Percentiles rank a stretch among this genome's conserved stretches.
Conservation (phyloP, 92 coral and sea anemone genomes). For the Porites cylindrica region DNA sequence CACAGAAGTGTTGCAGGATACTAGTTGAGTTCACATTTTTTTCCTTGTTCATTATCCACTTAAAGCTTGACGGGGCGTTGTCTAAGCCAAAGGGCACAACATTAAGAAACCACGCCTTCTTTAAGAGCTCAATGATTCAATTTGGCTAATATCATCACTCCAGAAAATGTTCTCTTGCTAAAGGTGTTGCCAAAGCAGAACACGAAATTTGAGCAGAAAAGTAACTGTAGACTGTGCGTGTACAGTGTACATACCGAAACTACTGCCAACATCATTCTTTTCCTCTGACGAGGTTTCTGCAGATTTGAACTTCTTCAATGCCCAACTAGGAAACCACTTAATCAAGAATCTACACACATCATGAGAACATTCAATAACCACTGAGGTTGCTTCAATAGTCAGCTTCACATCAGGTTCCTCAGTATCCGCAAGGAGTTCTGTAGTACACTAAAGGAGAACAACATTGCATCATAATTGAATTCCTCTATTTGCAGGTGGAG, state of each 20-base stretch:
- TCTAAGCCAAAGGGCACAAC: no score
- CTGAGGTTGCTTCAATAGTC: slow-evolving; percentile 69
- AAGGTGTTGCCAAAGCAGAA: not conserved
- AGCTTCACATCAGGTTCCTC: slow-evolving; percentile 36
- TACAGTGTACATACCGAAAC: slow-evolving; percentile 7
- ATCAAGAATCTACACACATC: slow-evolving; percentile 73
- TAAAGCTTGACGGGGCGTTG: no score
- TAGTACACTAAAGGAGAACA: slow-evolving; percentile 26
- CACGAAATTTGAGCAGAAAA: not conserved
- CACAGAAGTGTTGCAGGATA: no score
- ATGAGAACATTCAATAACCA: slow-evolving; percentile 86
- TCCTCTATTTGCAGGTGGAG: no score
- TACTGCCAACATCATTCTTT: not conserved
- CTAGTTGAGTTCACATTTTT: no score
- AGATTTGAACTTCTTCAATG: not conserved
- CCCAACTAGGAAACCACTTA: slow-evolving; percentile 40
- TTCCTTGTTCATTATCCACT: no score
- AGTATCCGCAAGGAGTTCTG: slow-evolving; percentile 19
- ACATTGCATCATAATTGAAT: not conserved
- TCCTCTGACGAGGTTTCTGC: not conserved
- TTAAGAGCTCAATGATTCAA: no score
- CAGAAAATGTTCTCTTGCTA: not conserved
- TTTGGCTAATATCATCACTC: no score
- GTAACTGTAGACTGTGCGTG: not conserved
- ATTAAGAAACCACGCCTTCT: no score